A percentile compares a stretch with the other conserved stretches of the same genome.
Conservation (phyloP, 2,797 vertebrate species). For the Melanotaenia maccullochi region DNA sequence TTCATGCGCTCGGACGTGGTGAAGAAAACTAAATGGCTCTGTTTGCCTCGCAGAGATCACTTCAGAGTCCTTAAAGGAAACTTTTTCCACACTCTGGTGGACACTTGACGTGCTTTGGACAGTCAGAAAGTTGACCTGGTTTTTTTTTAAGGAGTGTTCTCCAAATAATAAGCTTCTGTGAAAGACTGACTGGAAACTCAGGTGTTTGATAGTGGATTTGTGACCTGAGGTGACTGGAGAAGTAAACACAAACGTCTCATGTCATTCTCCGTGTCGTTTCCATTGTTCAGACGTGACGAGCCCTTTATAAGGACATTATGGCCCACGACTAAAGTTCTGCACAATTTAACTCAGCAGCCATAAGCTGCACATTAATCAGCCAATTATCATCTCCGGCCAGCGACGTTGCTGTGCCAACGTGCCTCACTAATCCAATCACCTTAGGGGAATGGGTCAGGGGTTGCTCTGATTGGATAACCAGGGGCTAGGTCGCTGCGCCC, state of each 20-base stretch:
- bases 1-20: conserved; percentile 15
- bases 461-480: conserved; percentile 75
- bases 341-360: conserved; percentile 38
- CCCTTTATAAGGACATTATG: conserved; percentile 5
- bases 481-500: conserved; percentile 65
- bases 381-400: conserved; percentile 67
- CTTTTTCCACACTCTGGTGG: conserved; percentile 29
- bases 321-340: conserved; percentile 16
- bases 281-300: conserved; percentile 51
- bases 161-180: conserved; percentile 16
- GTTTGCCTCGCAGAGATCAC: conserved; percentile 36
- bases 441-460: conserved; percentile 60
- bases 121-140: conserved; percentile 38
- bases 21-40: conserved; percentile 27
- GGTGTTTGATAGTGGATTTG: not conserved
- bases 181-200: conserved; percentile 22
- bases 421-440: conserved; percentile 76
- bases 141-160: conserved; percentile 41
- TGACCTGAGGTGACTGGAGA: not conserved
- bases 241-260: not conserved
- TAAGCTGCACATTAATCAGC: conserved; percentile 70
- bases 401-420: conserved; percentile 41
- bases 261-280: conserved; percentile 18
- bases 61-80: conserved; percentile 52
- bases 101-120: conserved; percentile 47